Evolutionary conservation across 2,797 vertebrate species (phyloP), one percentile per base, ranked within the genome.

Genomic region (Sebastes iracundus): DNA sequence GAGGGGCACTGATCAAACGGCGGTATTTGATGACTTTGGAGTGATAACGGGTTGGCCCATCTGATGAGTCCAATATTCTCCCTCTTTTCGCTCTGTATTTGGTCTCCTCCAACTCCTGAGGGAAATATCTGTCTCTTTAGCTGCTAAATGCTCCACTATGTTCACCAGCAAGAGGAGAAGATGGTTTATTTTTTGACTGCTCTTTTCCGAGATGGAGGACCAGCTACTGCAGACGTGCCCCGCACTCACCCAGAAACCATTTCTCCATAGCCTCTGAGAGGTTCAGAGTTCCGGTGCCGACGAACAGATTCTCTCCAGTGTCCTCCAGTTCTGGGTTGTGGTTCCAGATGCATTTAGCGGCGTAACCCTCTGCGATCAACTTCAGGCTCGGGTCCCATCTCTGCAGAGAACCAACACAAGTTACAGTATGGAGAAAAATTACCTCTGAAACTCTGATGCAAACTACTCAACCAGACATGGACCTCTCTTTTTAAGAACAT

Each of bases 221-320:
- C 16, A 61, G 28, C 18, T 32, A 2, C 30, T 62, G 10, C 10
- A 33, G 23, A 64, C 13, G 5, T 14, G 13, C 1, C 14, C 38
- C 7, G 16, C 18, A 38, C 88, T 87, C 53, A 94, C 94, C 91
- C 77, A 90, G 49, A 12, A 95, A 96, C 96, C 96, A 96, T 28
- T 90, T 82, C 59, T 90, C 68, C 72, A 94, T 6, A 7, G 91
- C 92, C 27, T 9, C 33, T 1, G 30, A n/a, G 5, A 92, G 75
- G 72, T 93, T 87, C 60, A 95, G 72, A 0, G 18, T 0, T 0
- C 88, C 91, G 0, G 65, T 93, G 5, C 77, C 56, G 0, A 60
- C 87, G 1, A 63, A 96, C 84, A 96, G 87, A 22, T 95, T 96
- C 87, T 96, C 95, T 0, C 96, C 96, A 0, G 88, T 84, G 2